phyloP scores from a whole-genome alignment of 1,140 invertebrate genomes.

The Drosophila albomicans region DNA sequence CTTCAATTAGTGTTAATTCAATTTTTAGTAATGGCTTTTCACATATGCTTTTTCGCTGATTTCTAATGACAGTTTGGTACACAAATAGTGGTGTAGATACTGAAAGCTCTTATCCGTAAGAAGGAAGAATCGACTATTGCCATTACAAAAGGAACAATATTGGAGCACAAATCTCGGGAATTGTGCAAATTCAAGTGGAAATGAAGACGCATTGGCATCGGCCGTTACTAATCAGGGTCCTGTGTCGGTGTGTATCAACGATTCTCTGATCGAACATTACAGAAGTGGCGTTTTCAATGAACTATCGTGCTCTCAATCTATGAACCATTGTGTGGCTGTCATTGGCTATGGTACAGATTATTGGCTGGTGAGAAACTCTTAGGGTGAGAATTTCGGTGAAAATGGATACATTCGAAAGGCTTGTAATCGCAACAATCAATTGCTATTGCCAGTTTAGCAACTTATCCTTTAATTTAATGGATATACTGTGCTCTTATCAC shows the following conservation, averaged over 20 bases:
- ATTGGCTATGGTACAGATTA: conserved; percentile 71
- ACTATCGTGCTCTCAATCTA: background rate
- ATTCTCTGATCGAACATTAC: background rate
- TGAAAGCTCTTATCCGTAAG: conserved; percentile 5
- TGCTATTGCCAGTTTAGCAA: conserved; percentile 85
- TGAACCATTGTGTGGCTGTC: background rate
- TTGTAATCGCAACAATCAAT: conserved; percentile 87
- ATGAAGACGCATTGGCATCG: background rate
- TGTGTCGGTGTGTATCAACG: conserved; percentile 4
- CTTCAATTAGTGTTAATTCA: no score
- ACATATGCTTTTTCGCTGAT: no score
- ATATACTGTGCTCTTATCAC: no score
- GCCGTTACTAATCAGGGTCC: conserved; percentile 8
- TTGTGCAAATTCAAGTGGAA: background rate
- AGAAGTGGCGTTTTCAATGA: background rate
- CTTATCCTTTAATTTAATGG: background rate
- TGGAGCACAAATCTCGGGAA: background rate
- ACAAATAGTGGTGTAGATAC: background rate
- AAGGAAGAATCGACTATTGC: background rate
- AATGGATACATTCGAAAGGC: conserved; percentile 87
- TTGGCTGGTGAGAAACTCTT: conserved; percentile 88
- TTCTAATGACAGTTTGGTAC: no score
- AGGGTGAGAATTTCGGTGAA: conserved; percentile 86
- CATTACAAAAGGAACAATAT: background rate
- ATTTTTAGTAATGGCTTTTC: no score